Conservation (phyloP, 2,113 vertebrate species). For the Labeo catla region DNA sequence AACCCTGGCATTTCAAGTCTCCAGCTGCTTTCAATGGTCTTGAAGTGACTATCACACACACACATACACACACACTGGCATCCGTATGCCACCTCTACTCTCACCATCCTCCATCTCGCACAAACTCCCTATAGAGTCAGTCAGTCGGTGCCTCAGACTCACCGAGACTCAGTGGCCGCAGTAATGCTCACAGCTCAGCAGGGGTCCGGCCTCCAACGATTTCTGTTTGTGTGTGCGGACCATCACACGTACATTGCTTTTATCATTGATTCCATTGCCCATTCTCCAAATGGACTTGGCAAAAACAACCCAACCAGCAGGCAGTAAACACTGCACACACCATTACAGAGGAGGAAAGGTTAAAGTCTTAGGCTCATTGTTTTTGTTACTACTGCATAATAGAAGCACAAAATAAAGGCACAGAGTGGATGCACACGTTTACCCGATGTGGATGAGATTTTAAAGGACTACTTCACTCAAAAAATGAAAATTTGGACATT, state of each 20-base stretch:
- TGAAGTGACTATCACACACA: constrained; percentile 4
- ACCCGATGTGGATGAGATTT: neutral
- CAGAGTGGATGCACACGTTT: constrained; percentile 1
- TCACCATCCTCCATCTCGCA: constrained; percentile 22
- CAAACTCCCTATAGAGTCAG: constrained; percentile 4
- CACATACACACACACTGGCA: constrained; percentile 64
- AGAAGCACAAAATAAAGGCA: neutral
- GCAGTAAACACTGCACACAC: constrained; percentile 39
- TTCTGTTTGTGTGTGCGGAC: constrained; percentile 33
- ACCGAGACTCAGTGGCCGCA: constrained; percentile 23
- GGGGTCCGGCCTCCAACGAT: constrained; percentile 45
- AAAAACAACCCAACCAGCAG: constrained; percentile 37
- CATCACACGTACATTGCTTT: constrained; percentile 37
- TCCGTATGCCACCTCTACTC: constrained; percentile 27
- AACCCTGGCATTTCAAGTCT: constrained; percentile 52
- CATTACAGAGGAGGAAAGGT: constrained; percentile 39
- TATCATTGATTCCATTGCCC: constrained; percentile 39
- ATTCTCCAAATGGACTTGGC: constrained; percentile 40
- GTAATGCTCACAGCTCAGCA: constrained; percentile 63
- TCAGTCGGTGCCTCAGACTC: constrained; percentile 3
- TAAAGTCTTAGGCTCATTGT: constrained; percentile 36
- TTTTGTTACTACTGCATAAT: constrained; percentile 27
- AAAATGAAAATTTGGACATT: neutral
- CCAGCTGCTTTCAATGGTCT: constrained; percentile 56
- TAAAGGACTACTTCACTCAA: neutral